phyloP scores from a whole-genome alignment of 2,797 vertebrate species.

The Trematomus bernacchii region DNA sequence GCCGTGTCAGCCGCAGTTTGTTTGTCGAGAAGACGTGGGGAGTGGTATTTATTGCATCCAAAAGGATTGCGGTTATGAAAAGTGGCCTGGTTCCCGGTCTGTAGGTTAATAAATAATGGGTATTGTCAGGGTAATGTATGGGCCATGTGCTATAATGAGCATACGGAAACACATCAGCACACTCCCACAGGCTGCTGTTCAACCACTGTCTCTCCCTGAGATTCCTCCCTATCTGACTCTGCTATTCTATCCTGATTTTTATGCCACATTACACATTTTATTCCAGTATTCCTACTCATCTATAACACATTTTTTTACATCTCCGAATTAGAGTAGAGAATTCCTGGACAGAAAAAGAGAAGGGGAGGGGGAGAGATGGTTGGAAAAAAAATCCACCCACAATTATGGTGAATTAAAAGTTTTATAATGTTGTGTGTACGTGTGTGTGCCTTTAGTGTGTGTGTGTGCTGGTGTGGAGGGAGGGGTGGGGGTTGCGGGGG shows the following conservation, averaged over 20 bases:
- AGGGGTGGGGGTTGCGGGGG: conserved; percentile 14
- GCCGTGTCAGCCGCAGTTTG: conserved; percentile 23
- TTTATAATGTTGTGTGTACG: conserved; percentile 58
- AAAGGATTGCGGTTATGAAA: conserved; percentile 69
- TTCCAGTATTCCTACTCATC: conserved; percentile 38
- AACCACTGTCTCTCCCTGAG: conserved; percentile 53
- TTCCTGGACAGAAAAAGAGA: conserved; percentile 59
- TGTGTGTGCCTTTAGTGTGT: conserved; percentile 24
- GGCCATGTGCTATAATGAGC: conserved; percentile 80
- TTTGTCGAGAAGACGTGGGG: conserved; percentile 1
- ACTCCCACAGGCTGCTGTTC: conserved; percentile 67
- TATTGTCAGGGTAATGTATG: conserved; percentile 80
- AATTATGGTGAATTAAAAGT: conserved; percentile 76
- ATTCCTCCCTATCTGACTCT: conserved; percentile 32
- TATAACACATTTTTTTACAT: conserved; percentile 26
- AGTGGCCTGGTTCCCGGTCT: conserved; percentile 72
- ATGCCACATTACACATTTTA: conserved; percentile 31
- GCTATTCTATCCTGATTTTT: conserved; percentile 41
- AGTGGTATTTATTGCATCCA: conserved; percentile 56
- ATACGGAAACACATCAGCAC: conserved; percentile 77
- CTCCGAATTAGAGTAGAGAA: conserved; percentile 42
- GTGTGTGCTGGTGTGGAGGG: conserved; percentile 20
- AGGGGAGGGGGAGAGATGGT: conserved; percentile 1
- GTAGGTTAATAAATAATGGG: conserved; percentile 83
- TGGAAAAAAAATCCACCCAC: conserved; percentile 39